These are phyloP conservation scores for Corythornis madagascariensis DNA, from an alignment of 2,113 vertebrate genomes.

Conservation along the genomic window DNA sequence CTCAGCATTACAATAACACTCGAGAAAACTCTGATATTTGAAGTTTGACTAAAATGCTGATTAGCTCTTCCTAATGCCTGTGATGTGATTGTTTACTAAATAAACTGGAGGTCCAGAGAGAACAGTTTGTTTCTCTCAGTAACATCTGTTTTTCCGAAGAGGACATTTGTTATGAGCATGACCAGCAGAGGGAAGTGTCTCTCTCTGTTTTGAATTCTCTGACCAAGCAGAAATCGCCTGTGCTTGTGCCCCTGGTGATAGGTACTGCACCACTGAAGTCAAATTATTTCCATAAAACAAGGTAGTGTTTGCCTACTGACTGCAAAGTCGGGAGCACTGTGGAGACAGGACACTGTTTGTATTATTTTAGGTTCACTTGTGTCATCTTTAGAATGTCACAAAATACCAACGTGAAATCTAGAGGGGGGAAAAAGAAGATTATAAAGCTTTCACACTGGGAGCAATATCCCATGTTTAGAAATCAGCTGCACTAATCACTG, in stretches of 20 bases:
- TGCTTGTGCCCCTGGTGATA: not conserved
- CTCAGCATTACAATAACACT: not conserved
- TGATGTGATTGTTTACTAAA: not conserved
- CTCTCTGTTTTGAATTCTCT: not conserved
- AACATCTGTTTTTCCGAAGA: not conserved
- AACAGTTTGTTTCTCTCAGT: not conserved
- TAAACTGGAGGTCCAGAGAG: not conserved
- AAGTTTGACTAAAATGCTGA: not conserved
- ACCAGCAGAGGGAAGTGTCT: conserved; percentile 58
- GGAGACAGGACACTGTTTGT: not conserved
- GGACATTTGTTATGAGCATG: not conserved
- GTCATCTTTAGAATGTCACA: not conserved
- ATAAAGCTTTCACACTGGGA: not conserved
- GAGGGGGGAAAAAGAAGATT: fast-evolving
- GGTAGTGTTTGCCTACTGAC: not conserved
- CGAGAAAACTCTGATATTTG: not conserved
- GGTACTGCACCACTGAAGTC: not conserved
- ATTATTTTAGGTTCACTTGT: not conserved
- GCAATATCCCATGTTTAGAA: not conserved
- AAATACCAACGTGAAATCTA: not conserved
- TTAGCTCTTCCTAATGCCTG: not conserved
- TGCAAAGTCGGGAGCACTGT: not conserved
- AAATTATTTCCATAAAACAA: not conserved
- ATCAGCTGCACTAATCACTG: not conserved
- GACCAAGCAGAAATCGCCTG: not conserved